Evolutionary conservation across 2,888 invertebrate genomes (phyloP), one percentile per base, ranked within the genome.

Genomic region (Amblyteles armatorius): DNA sequence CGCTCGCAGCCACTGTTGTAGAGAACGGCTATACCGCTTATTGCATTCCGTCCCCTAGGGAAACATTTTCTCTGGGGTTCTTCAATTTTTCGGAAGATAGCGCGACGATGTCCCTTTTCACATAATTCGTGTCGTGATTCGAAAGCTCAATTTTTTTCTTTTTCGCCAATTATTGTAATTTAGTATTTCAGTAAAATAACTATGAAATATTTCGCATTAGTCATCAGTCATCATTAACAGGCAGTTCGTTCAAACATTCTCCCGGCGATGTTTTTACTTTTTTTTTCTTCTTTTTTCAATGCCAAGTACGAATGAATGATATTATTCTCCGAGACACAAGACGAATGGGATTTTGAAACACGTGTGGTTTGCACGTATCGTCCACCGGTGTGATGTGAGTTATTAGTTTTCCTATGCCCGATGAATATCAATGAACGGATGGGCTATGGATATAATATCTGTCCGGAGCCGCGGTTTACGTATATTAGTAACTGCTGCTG

Each of bases 381-480:
- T 48, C 60, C 33, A 72, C 55, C 72, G 72, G 73, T 44, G 40
- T 63, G 74, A 74, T 74, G 74, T 74, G 63, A 74, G 74, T 74
- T 74, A 74, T 74, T 44, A 63, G 74, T 74, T 74, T 73, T 60
- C 74, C 63, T 74, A 74, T 74, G 74, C 33, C 63, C 63, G 60
- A 74, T 74, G 74, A 74, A 74, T 74, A 74, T 74, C 74, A 74
- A 74, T 63, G 74, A 74, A 48, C 74, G 74, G 60, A 63, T 48
- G 63, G 44, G 48, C 60, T 73, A 60, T 40, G 44, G 48, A 63
- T 57, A 63, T 63, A 48, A 63, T 74, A 74, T 63, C 44, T 29
- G 40, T 57, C 57, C 40, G 36, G 19, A n/a, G 16, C n/a, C 57
- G 40, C 57, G 55, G 57, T 73, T 57, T 44, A 73, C 72, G 57